Percentiles rank a stretch among this genome's conserved stretches.
Evolutionary conservation across 2,113 vertebrate species (phyloP).

Genomic region (Theristicus caerulescens): DNA sequence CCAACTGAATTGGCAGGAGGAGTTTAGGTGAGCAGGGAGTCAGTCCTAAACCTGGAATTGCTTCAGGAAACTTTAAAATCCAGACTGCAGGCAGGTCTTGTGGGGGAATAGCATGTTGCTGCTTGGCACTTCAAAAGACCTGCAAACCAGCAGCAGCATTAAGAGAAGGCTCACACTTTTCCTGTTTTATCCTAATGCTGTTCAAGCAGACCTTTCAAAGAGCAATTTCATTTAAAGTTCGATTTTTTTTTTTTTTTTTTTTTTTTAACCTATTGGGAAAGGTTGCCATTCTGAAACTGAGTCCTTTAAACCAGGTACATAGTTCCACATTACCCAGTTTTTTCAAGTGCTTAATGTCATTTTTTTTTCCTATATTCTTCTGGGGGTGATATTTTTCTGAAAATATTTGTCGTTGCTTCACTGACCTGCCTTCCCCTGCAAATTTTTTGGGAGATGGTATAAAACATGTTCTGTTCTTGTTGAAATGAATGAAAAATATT

Average conservation of each 20-base stretch:
- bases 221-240: not conserved
- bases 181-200: not conserved
- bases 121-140: not conserved
- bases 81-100: not conserved
- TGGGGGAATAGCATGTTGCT: not conserved
- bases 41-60: not conserved
- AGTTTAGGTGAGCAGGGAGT: not conserved
- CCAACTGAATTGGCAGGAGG: not conserved
- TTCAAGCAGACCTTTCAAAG: not conserved
- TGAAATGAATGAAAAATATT: not conserved
- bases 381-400: not conserved
- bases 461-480: not conserved
- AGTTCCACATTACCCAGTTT: not conserved
- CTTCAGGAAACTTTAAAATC: not conserved
- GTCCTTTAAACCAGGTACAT: not conserved
- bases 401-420: not conserved
- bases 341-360: not conserved
- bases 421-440: not conserved
- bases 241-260: not conserved
- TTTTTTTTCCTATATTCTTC: not conserved
- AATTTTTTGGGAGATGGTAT: not conserved
- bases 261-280: not conserved
- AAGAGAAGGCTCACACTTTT: not conserved
- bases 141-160: not conserved
- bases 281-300: not conserved